Base-by-base conservation (phyloP, 2,113 vertebrate genomes). In the Bubalus kerabau region DNA sequence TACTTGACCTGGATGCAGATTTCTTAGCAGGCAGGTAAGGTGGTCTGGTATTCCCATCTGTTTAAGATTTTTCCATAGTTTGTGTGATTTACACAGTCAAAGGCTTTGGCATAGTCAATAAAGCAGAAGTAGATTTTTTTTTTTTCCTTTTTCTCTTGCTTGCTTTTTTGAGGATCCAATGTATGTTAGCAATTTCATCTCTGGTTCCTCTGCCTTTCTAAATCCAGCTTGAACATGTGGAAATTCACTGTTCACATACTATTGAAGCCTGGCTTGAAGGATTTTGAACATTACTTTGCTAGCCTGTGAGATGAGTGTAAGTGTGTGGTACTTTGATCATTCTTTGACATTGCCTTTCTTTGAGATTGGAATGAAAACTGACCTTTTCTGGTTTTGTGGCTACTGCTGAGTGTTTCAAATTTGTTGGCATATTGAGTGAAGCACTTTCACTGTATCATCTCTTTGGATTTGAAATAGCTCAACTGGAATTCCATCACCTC, bases 121-220 rank as follows among this genome's bases (percentile, higher is more conserved):
- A 40, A 71, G 17, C 67, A 71, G n/a, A 71, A 67, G 19, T 36
- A 36, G 19, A 36, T 36, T 19, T 12, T 36, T 57, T 21, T 40
- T 40, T 36, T 40, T 40, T 40, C 4, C 4, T 71, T 71, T 36
- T 71, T 71, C 9, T 36, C n/a, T 71, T 36, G 64, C 64, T 71
- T 71, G 67, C 67, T 23, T 40, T 71, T 40, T 36, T 0, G 2
- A 23, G 21, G n/a, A 40, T 40, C 19, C 36, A 40, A 12, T 0
- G 2, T 19, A 71, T 36, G 19, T 40, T 71, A 11, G 2, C 10
- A 71, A 71, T 23, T 71, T 40, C 4, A 40, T 71, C n/a, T 71
- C 67, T 71, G 67, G 19, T 40, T 12, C n/a, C 67, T 36, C n/a
- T 71, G 67, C 2, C 19, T 40, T 71, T 23, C 19, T 23, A 71